Evolutionary conservation across 1,140 invertebrate genomes (phyloP).

Genomic region (Homarus americanus): DNA sequence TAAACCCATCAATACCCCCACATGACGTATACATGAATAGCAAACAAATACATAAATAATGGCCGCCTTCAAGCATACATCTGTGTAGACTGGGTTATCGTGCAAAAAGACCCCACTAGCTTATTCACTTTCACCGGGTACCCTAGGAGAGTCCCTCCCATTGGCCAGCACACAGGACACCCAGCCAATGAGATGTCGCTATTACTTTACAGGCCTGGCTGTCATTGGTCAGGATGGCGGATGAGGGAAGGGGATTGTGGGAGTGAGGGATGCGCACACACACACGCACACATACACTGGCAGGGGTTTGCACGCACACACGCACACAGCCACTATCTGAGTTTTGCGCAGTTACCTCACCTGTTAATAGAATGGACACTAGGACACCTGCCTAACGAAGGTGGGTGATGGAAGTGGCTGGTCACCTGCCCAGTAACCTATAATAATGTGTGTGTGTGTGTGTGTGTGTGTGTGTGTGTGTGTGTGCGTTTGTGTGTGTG

Average conservation of each 20-base stretch:
- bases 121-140: not conserved
- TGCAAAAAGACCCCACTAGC: not conserved
- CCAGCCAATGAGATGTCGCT: not conserved
- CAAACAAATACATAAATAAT: not conserved
- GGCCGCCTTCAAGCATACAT: not conserved
- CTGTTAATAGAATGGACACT: not conserved
- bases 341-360: no score
- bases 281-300: not conserved
- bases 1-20: not conserved
- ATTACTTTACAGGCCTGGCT: not conserved
- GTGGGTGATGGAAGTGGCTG: no score
- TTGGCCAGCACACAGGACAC: not conserved
- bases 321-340: not conserved
- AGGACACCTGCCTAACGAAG: no score
- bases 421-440: no score
- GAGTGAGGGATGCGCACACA: not conserved
- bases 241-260: not conserved
- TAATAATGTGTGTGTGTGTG: no score
- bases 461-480: no score
- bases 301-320: constrained; percentile 2
- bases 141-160: not conserved
- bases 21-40: no score
- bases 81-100: not conserved
- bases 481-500: no score
- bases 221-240: not conserved